A percentile compares a stretch with the other conserved stretches of the same genome.
Evolutionary conservation across 2,113 vertebrate species (phyloP).

Genomic region (Neogale vison): DNA sequence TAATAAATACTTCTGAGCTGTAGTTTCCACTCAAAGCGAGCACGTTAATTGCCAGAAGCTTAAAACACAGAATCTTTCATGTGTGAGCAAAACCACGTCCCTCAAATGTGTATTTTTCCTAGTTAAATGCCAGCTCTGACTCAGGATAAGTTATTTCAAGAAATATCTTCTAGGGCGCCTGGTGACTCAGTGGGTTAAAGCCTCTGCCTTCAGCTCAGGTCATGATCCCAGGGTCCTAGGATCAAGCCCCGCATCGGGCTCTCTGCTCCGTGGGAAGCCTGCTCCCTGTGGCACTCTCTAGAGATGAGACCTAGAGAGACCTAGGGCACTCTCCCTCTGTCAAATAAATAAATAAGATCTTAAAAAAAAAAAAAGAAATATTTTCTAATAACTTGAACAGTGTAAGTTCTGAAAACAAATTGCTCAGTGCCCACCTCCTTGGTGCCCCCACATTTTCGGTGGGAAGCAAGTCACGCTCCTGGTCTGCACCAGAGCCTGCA

Average conservation of each 20-base stretch:
- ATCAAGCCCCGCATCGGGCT: no score
- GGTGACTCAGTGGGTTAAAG: no score
- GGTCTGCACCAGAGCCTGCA: not conserved
- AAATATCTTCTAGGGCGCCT: not conserved
- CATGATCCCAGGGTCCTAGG: no score
- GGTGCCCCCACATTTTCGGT: not conserved
- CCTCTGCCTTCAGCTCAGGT: no score
- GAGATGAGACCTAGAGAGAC: no score
- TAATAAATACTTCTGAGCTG: not conserved
- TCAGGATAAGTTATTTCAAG: not conserved
- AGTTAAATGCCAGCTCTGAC: not conserved
- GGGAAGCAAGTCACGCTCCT: not conserved
- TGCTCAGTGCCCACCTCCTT: not conserved
- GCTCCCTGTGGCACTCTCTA: no score
- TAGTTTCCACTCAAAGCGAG: not conserved
- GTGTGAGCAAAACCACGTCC: not conserved
- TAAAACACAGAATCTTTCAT: not conserved
- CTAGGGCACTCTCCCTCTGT: no score
- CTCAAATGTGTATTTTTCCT: not conserved
- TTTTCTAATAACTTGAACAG: not conserved
- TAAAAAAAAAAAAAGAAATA: not conserved
- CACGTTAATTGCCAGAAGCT: not conserved
- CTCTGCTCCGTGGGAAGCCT: no score
- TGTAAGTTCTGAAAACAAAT: slow-evolving; percentile 15
- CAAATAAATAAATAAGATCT: no score